Conservation (phyloP, 1,140 invertebrate genomes). For the Sminthurides bifidus region DNA sequence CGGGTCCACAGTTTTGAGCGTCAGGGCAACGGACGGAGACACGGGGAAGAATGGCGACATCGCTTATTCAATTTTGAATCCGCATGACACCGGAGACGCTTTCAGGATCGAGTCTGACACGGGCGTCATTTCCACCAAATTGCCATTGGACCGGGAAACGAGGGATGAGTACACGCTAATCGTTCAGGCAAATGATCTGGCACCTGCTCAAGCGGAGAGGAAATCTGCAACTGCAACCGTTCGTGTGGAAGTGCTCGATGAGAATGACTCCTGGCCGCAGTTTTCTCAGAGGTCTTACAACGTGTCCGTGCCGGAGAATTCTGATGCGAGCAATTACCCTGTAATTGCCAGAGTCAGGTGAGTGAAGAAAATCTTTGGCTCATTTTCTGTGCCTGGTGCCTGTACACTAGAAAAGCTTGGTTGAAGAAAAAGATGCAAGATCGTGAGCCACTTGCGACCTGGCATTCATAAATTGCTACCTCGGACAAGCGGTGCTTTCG, state of each 20-base stretch:
- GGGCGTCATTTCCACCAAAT: conserved; percentile 71
- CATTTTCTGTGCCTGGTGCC: not conserved
- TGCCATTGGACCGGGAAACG: conserved; percentile 73
- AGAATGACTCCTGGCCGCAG: conserved; percentile 95
- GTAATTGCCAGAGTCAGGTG: conserved; percentile 70
- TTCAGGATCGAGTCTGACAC: conserved; percentile 69
- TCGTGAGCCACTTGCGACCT: too few relatives aligned
- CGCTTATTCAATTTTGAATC: conserved; percentile 40
- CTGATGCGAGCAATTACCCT: conserved; percentile 66
- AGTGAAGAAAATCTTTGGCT: conserved; percentile 32
- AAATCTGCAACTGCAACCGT: conserved; percentile 69
- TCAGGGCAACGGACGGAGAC: conserved; percentile 85
- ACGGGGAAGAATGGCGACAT: conserved; percentile 65
- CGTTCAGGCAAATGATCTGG: conserved; percentile 66
- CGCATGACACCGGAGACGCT: conserved; percentile 44
- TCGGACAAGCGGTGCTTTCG: too few relatives aligned
- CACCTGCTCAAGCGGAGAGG: conserved; percentile 51
- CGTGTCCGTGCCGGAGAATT: conserved; percentile 74
- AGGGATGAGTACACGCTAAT: conserved; percentile 74
- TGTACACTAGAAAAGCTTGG: too few relatives aligned
- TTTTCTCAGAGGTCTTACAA: conserved; percentile 81
- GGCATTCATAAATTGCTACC: too few relatives aligned
- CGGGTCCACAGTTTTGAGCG: conserved; percentile 76
- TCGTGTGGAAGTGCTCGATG: conserved; percentile 55
- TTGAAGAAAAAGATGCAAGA: too few relatives aligned